Conservation (phyloP, 2,888 invertebrate species). For the Agonum fuliginosum region DNA sequence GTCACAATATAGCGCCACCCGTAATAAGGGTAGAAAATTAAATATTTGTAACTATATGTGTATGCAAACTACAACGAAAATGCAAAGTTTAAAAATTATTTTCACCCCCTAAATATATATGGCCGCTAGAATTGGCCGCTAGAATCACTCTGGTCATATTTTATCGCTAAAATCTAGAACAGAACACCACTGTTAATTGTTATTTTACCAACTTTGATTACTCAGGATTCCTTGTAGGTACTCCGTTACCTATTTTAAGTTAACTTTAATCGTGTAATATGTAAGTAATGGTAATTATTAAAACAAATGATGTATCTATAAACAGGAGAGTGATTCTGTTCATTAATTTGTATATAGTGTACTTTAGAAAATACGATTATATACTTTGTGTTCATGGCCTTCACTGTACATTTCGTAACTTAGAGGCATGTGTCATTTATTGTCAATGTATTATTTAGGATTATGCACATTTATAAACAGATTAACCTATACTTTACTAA, state of each 20-base stretch:
- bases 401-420: constrained; percentile 57
- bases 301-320: constrained; percentile 46
- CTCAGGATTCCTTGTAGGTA: constrained; percentile 56
- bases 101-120: too few species aligned
- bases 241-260: constrained; percentile 47
- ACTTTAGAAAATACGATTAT: constrained; percentile 41
- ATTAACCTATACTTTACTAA: constrained; percentile 57
- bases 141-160: too few species aligned
- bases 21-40: too few species aligned
- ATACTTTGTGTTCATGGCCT: constrained; percentile 59
- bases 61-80: too few species aligned
- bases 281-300: constrained; percentile 45
- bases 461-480: constrained; percentile 59
- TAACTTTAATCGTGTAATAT: constrained; percentile 43
- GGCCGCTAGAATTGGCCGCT: too few species aligned
- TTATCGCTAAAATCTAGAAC: constrained; percentile 46
- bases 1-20: too few species aligned
- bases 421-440: constrained; percentile 59
- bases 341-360: constrained; percentile 44
- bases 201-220: constrained; percentile 57
- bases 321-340: constrained; percentile 57
- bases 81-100: too few species aligned
- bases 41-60: too few species aligned
- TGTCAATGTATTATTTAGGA: constrained; percentile 58
- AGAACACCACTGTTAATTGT: constrained; percentile 54